Conservation (phyloP, 2,888 invertebrate genomes). For the Eristalis tenax region DNA sequence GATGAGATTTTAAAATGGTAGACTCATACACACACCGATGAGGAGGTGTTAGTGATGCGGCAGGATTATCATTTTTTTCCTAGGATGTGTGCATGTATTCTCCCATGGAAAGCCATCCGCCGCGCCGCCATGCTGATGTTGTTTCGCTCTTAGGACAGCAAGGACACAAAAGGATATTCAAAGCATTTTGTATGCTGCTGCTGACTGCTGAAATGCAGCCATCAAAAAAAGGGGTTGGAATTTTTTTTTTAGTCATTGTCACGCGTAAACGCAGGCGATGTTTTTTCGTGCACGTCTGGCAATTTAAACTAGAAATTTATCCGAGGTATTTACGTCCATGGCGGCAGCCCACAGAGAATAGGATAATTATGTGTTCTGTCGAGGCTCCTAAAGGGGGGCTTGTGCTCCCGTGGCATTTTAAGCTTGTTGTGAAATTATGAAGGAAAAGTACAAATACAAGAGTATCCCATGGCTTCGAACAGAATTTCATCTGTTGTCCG, state of each 20-base stretch:
- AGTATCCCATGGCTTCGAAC: neutral
- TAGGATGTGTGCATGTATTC: slow-evolving; percentile 20
- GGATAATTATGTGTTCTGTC: slow-evolving; percentile 33
- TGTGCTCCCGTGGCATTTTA: neutral
- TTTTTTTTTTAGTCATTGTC: neutral
- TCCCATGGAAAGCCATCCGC: slow-evolving; percentile 22
- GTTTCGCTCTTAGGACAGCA: slow-evolving; percentile 30
- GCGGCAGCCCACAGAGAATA: neutral
- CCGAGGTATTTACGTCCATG: slow-evolving; percentile 17
- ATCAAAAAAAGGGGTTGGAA: slow-evolving; percentile 35
- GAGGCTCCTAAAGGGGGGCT: neutral
- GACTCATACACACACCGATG: slow-evolving; percentile 29
- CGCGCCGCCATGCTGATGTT: slow-evolving; percentile 43
- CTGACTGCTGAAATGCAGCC: slow-evolving; percentile 21
- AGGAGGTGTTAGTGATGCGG: slow-evolving; percentile 60
- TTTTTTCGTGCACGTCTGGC: slow-evolving; percentile 31
- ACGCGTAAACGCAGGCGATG: slow-evolving; percentile 36
- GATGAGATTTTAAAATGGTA: slow-evolving; percentile 68
- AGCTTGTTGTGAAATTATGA: slow-evolving; percentile 2
- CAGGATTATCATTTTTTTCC: slow-evolving; percentile 36
- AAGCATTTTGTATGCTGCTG: slow-evolving; percentile 1
- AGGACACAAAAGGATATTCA: slow-evolving; percentile 40
- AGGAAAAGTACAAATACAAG: neutral
- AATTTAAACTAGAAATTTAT: slow-evolving; percentile 51
- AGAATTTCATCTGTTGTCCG: neutral